A percentile compares a stretch with the other conserved stretches of the same genome.
Conservation (phyloP, 2,113 vertebrate genomes). For the Dissostichus mawsoni region DNA sequence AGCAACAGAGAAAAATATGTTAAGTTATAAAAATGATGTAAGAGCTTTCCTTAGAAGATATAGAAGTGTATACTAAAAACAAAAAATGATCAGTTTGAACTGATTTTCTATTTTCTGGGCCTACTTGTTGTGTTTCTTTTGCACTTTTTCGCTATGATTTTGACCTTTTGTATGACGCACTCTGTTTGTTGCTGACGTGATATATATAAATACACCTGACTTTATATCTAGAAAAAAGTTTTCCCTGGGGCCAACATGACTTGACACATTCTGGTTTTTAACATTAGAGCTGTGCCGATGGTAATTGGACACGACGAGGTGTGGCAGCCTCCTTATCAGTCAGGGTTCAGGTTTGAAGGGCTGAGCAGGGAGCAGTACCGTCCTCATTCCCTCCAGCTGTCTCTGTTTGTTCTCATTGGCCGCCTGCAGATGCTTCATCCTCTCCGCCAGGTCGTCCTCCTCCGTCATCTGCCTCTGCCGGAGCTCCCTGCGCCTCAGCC, state of each 20-base stretch:
- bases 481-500: slow-evolving; percentile 88
- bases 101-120: no score
- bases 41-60: neutral
- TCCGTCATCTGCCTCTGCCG: slow-evolving; percentile 88
- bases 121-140: no score
- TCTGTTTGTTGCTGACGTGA: no score
- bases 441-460: slow-evolving; percentile 89
- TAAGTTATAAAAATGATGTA: no score
- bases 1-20: neutral
- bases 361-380: slow-evolving; percentile 79
- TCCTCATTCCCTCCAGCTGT: slow-evolving; percentile 91
- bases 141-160: no score
- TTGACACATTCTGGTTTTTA: neutral
- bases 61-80: neutral
- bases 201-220: no score
- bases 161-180: no score
- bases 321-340: neutral
- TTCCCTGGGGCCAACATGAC: neutral
- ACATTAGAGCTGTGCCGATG: neutral
- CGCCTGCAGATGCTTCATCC: slow-evolving; percentile 91
- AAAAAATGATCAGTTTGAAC: neutral
- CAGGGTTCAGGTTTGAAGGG: neutral
- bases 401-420: slow-evolving; percentile 93
- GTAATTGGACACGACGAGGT: neutral
- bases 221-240: neutral